Conservation (phyloP, 2,888 invertebrate genomes). For the Nemotelus pantherinus region DNA sequence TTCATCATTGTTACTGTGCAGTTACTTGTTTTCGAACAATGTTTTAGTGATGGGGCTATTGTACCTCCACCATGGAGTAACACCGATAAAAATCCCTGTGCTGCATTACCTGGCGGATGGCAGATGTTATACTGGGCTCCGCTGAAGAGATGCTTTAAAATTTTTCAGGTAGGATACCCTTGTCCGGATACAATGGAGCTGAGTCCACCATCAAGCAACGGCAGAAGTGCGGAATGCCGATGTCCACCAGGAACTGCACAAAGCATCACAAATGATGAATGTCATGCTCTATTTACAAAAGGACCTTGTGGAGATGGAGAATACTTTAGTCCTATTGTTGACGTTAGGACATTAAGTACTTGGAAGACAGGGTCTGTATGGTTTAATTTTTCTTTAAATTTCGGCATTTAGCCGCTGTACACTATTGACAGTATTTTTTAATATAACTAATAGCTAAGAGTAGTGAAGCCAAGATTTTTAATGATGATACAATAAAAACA, state of each 20-base stretch:
- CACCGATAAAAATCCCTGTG: constrained; percentile 82
- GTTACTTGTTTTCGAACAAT: not conserved
- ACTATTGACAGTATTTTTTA: too few species aligned
- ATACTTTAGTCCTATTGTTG: constrained; percentile 77
- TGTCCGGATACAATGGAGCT: constrained; percentile 88
- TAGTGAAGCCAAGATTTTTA: not conserved
- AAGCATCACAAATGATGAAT: constrained; percentile 73
- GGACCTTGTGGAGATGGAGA: constrained; percentile 79
- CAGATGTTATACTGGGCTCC: constrained; percentile 86
- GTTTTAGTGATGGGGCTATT: constrained; percentile 25
- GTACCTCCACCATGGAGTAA: constrained; percentile 86
- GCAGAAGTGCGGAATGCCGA: constrained; percentile 79
- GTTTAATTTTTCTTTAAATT: not conserved
- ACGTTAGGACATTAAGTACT: constrained; percentile 53
- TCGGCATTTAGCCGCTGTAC: too few species aligned
- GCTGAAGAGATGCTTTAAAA: constrained; percentile 86
- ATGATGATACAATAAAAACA: not conserved
- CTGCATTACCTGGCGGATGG: constrained; percentile 83
- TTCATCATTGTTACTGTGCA: constrained; percentile 16
- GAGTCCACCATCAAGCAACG: constrained; percentile 68
- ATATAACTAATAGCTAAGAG: not conserved
- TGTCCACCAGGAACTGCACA: constrained; percentile 85
- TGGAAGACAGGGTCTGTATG: constrained; percentile 52
- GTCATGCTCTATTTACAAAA: constrained; percentile 77
- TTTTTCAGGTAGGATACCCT: constrained; percentile 84